phyloP scores from a whole-genome alignment of 2,113 vertebrate species.

The Donacobius atricapilla region DNA sequence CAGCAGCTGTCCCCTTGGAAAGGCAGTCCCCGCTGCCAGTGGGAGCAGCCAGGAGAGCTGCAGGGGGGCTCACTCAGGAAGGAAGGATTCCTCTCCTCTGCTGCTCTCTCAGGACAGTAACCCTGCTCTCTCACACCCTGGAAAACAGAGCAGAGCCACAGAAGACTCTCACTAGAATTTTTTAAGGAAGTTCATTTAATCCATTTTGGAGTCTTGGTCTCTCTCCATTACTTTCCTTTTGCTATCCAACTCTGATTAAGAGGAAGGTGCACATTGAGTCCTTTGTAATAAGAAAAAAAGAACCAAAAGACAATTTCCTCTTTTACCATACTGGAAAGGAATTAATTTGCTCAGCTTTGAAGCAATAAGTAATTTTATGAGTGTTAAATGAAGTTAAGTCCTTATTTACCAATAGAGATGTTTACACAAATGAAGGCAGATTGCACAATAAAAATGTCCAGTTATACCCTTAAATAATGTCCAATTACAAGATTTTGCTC shows the following conservation, averaged over 20 bases:
- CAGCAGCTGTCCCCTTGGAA: background rate
- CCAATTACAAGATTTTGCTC: background rate
- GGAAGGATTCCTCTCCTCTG: background rate
- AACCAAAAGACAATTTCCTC: background rate
- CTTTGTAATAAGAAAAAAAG: background rate
- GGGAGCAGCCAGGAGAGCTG: background rate
- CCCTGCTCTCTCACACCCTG: background rate
- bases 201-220: background rate
- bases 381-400: constrained; percentile 38
- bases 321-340: background rate
- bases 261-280: background rate
- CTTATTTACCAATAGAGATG: background rate
- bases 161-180: background rate
- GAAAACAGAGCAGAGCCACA: background rate
- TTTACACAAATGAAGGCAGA: constrained; percentile 6
- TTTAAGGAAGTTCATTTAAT: background rate
- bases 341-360: constrained; percentile 30
- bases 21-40: background rate
- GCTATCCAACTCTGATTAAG: background rate
- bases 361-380: background rate
- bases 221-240: background rate
- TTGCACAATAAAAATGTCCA: constrained; percentile 2
- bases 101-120: background rate
- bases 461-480: constrained; percentile 20
- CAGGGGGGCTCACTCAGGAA: too few species aligned